Evolutionary conservation across 2,888 invertebrate genomes (phyloP).

Genomic region (Tridacna crocea): DNA sequence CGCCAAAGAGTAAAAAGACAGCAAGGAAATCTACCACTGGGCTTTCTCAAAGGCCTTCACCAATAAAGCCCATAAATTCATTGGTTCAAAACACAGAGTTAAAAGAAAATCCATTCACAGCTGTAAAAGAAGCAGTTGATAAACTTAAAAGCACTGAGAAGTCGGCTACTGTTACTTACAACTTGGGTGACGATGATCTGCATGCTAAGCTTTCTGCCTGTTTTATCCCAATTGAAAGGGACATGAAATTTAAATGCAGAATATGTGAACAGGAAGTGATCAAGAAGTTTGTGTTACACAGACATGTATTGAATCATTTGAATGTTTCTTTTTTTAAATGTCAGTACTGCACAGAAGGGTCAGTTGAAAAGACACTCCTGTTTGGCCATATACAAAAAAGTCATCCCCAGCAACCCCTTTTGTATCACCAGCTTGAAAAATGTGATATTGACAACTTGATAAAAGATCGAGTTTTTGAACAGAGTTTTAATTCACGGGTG

Average conservation of each 20-base stretch:
- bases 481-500: neutral
- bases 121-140: slow-evolving; percentile 47
- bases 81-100: slow-evolving; percentile 36
- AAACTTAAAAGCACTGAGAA: neutral
- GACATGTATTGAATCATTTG: slow-evolving; percentile 76
- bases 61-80: slow-evolving; percentile 1
- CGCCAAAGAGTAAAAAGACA: slow-evolving; percentile 31
- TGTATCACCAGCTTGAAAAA: slow-evolving; percentile 29
- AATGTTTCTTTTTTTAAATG: slow-evolving; percentile 76
- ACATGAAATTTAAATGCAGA: slow-evolving; percentile 66
- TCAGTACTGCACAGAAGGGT: slow-evolving; percentile 72
- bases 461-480: slow-evolving; percentile 23
- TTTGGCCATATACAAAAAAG: slow-evolving; percentile 67
- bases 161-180: slow-evolving; percentile 27
- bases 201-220: slow-evolving; percentile 64
- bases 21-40: slow-evolving; percentile 53
- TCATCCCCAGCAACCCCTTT: slow-evolving; percentile 46
- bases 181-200: slow-evolving; percentile 66
- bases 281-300: slow-evolving; percentile 76
- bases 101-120: slow-evolving; percentile 51
- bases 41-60: neutral
- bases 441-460: slow-evolving; percentile 36
- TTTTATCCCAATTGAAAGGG: slow-evolving; percentile 60
- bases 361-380: slow-evolving; percentile 62
- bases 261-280: slow-evolving; percentile 73